Base-by-base conservation (phyloP, 2,113 vertebrate species). In the Onychostoma macrolepis region DNA sequence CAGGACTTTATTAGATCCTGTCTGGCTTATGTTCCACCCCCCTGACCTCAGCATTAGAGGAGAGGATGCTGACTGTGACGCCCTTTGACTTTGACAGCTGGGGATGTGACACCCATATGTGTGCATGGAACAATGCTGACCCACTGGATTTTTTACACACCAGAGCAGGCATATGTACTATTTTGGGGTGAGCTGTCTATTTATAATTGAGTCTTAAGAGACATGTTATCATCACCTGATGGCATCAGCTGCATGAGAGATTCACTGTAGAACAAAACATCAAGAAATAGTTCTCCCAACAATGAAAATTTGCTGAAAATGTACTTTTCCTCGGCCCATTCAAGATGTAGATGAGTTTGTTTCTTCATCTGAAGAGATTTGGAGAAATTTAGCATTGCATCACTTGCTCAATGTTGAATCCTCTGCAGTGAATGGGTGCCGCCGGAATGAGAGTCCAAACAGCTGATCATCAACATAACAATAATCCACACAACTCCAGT, bases 81-180 rank as follows among this genome's bases (percentile, higher is more conserved):
- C 56, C 63, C 86, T 87, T 90, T 88, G 76, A 82, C 85, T 90
- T 86, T 92, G 80, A 86, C 69, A 82, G 36, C 63, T 4, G 48
- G 76, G 36, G 26, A 69, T 26, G 4, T 11, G 72, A 86, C 74
- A 86, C 67, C 74, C 65, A 84, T 81, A 71, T 69, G 61, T 88
- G 75, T n/a, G 69, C 43, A 63, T 36, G 28, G 50, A 89, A 89
- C 83, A 85, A 56, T 87, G 83, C 79, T 84, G 87, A 90, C 48
- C 87, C 10, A 6, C 26, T 28, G n/a, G 12, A n/a, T 87, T 79
- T 85, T 79, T 36, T 61, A 71, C 76, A 65, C 78, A 19, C 72
- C 86, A 89, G 80, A 75, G 87, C 83, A 80, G 87, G 58, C 9
- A 1, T 61, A 26, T 83, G 48, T 38, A 71, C 79, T 65, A 80